Base-by-base conservation (phyloP, 2,113 vertebrate genomes). In the Psophia crepitans region DNA sequence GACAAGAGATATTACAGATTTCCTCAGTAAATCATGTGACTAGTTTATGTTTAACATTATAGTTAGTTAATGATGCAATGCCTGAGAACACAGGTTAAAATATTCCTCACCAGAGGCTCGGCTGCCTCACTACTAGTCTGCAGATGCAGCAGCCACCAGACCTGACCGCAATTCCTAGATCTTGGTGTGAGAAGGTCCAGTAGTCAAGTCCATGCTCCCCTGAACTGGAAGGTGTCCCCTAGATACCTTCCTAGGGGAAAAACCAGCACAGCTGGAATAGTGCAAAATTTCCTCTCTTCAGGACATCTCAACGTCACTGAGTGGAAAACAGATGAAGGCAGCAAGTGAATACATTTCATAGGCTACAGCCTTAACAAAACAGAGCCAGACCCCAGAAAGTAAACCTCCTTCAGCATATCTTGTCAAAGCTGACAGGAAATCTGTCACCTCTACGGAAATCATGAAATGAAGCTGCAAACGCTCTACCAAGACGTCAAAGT, bases 1-100 rank as follows among this genome's bases (percentile, higher is more conserved):
- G 71, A 79, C 37, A 89, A 70, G 41, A 89, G 49, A 51, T 69
- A 87, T 39, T 65, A 69, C 23, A 69, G 49, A 95, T 88, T 83
- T 93, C 68, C 82, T 80, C 70, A 54, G 74, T 73, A 65, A 87
- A 88, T 90, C 49, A 74, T 6, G 32, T 84, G 89, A 84, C 63
- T 74, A 66, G 70, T 90, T 96, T 94, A 84, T 82, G 74, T 83
- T 95, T 91, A 87, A 79, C 66, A 61, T 90, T 54, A 44, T 5
- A 78, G 69, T 81, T 76, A 82, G 89, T 89, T 94, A 95, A 78
- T 4, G 12, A 65, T 64, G 28, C 82, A 93, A 77, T 44, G 93
- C 41, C 58, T 88, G 90, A 95, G 63, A 87, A 91, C 8, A 5
- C 57, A 87, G 63, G 84, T 92, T 83, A 79, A 95, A 89, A 91